Evolutionary conservation across 2,113 vertebrate genomes (phyloP).

Genomic region (Tursiops truncatus): DNA sequence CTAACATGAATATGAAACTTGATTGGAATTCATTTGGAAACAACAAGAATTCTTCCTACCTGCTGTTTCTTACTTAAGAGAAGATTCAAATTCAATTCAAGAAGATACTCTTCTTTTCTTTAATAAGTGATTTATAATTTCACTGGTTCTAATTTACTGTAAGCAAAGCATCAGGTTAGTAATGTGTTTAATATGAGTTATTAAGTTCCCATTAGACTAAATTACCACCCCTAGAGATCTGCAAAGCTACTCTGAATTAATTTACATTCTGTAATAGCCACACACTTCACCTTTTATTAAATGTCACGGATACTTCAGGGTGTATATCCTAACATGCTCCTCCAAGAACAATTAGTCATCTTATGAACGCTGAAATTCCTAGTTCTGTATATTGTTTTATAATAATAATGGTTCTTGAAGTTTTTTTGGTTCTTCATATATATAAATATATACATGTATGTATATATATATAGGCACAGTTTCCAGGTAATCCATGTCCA

Average conservation of each 20-base stretch:
- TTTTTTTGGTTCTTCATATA: not conserved
- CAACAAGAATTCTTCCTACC: constrained; percentile 76
- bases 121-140: constrained; percentile 84
- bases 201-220: constrained; percentile 88
- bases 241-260: constrained; percentile 79
- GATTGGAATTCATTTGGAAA: constrained; percentile 77
- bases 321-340: not conserved
- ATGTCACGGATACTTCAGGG: constrained; percentile 9
- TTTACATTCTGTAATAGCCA: constrained; percentile 77
- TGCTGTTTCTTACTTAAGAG: constrained; percentile 75
- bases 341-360: not conserved
- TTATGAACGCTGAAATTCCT: not conserved
- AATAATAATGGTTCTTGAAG: not conserved
- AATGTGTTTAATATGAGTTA: constrained; percentile 88
- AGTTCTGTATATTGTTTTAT: not conserved
- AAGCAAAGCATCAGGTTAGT: constrained; percentile 85
- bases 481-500: not conserved
- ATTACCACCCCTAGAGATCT: constrained; percentile 83
- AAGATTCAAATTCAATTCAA: constrained; percentile 69
- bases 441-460: not conserved
- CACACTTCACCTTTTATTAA: constrained; percentile 66
- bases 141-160: constrained; percentile 83
- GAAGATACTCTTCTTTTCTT: constrained; percentile 68
- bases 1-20: constrained; percentile 73
- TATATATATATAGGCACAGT: not conserved